Conservation (phyloP, 2,888 invertebrate species). For the Agrochola lychnidis region DNA sequence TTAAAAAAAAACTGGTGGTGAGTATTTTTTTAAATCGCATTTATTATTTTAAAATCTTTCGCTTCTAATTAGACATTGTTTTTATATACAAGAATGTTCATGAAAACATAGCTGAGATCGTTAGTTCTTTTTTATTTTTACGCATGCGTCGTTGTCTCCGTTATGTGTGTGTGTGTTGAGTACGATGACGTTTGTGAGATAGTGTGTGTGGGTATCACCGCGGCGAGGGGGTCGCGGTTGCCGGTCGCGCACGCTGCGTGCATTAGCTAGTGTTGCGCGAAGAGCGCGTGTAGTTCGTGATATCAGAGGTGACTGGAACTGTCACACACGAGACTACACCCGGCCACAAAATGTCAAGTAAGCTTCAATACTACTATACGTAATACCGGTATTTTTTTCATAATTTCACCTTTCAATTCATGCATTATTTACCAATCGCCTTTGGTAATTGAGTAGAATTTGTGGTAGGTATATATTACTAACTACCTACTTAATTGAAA, state of each 20-base stretch:
- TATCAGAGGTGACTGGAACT: slow-evolving; percentile 84
- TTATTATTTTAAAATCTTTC: not conserved
- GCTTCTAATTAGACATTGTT: not conserved
- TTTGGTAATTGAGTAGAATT: slow-evolving; percentile 14
- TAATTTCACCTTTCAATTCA: slow-evolving; percentile 11
- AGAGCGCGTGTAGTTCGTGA: slow-evolving; percentile 87
- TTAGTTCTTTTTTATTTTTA: slow-evolving; percentile 35
- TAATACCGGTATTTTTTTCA: slow-evolving; percentile 55
- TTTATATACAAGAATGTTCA: not conserved
- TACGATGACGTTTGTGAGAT: slow-evolving; percentile 55
- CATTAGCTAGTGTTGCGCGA: slow-evolving; percentile 86
- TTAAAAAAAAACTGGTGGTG: not conserved
- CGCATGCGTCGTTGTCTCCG: slow-evolving; percentile 60
- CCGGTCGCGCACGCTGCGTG: slow-evolving; percentile 81
- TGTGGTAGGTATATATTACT: not conserved
- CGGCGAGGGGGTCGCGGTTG: slow-evolving; percentile 75
- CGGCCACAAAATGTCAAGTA: slow-evolving; percentile 89
- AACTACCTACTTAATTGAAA: slow-evolving; percentile 14
- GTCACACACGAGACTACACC: slow-evolving; percentile 86
- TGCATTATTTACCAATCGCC: not conserved
- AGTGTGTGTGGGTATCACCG: slow-evolving; percentile 72
- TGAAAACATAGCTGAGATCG: not conserved
- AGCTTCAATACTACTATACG: slow-evolving; percentile 66
- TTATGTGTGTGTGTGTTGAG: slow-evolving; percentile 51
- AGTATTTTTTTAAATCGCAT: not conserved